A percentile compares a stretch with the other conserved stretches of the same genome.
phyloP scores from a whole-genome alignment of 2,797 vertebrate species.

The Pempheris klunzingeri region DNA sequence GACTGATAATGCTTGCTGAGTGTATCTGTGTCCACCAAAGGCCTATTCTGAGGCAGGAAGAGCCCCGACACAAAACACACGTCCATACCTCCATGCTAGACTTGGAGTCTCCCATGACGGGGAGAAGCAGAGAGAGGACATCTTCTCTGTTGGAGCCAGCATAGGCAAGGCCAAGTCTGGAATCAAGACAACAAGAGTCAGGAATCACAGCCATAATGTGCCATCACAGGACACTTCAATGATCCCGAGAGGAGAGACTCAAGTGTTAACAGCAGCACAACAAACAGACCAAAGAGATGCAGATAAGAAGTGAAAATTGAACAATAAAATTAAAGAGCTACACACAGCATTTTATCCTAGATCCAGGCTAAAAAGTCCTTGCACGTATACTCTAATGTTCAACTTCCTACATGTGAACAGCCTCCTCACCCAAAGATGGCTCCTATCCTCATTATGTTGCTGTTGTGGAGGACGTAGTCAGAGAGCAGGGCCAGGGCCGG shows the following conservation, averaged over 20 bases:
- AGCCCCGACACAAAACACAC: rapidly evolving
- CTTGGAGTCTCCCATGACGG: constrained; percentile 98
- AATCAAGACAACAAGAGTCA: constrained; percentile 38
- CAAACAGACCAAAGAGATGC: neutral
- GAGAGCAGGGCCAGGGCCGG: constrained; percentile 96
- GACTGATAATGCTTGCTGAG: too few species aligned
- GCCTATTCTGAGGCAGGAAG: too few species aligned
- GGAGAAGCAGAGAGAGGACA: constrained; percentile 95
- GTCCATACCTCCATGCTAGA: constrained; percentile 96
- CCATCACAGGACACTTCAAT: neutral
- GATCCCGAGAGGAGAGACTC: neutral
- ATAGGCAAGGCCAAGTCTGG: constrained; percentile 95
- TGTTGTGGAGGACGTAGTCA: constrained; percentile 98
- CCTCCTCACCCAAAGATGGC: constrained; percentile 96
- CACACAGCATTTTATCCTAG: too few species aligned
- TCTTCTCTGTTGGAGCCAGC: constrained; percentile 98
- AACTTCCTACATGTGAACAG: neutral
- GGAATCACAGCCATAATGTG: neutral
- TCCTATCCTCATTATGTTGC: constrained; percentile 97
- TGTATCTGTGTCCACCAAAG: too few species aligned
- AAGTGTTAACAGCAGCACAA: neutral
- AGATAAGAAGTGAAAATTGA: neutral
- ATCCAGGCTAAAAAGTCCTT: neutral
- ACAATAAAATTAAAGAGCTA: neutral
- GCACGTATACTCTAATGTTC: neutral